Evolutionary conservation across 2,113 vertebrate genomes (phyloP).

Genomic region (Thinocorus orbignyianus): DNA sequence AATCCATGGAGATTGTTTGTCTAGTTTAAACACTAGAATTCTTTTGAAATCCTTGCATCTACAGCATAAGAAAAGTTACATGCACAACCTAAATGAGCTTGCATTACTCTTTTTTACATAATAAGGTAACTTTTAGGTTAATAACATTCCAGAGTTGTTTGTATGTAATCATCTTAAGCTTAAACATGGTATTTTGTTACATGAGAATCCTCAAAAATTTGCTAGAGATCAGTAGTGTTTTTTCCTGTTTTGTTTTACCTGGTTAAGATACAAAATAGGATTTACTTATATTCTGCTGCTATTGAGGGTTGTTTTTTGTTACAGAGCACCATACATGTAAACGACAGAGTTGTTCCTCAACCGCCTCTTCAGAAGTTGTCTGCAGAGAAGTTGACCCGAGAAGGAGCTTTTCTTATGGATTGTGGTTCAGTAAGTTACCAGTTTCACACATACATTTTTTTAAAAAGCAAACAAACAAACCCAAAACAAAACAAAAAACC

Average conservation of each 20-base stretch:
- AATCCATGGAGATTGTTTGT: not conserved
- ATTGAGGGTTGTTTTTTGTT: not conserved
- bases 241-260: not conserved
- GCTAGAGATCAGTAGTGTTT: not conserved
- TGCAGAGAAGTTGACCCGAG: slow-evolving; percentile 87
- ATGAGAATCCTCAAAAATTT: not conserved
- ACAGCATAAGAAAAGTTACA: not conserved
- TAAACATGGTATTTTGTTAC: not conserved
- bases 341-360: slow-evolving; percentile 88
- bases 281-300: not conserved
- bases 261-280: not conserved
- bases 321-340: slow-evolving; percentile 90
- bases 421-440: slow-evolving; percentile 86
- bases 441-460: not conserved
- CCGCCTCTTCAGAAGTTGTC: slow-evolving; percentile 90
- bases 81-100: not conserved
- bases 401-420: slow-evolving; percentile 95
- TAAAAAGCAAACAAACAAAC: no score
- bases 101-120: not conserved
- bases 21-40: not conserved
- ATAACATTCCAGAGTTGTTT: not conserved
- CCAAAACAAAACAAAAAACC: no score
- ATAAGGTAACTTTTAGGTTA: not conserved
- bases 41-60: not conserved
- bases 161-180: not conserved